A percentile compares a stretch with the other conserved stretches of the same genome.
Evolutionary conservation across 2,797 vertebrate species (phyloP).

Genomic region (Sebastolobus altivelis): DNA sequence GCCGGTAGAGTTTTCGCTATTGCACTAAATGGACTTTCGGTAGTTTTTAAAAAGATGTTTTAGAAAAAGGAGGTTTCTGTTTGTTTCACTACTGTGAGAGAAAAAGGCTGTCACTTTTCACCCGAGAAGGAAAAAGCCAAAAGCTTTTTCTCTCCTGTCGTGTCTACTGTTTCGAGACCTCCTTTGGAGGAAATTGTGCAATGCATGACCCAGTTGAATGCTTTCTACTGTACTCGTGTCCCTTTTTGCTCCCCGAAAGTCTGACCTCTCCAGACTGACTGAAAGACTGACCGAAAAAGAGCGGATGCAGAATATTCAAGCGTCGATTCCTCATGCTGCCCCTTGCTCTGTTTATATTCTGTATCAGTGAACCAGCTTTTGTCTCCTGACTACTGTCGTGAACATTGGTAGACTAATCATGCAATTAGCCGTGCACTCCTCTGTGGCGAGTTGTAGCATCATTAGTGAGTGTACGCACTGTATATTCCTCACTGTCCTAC

Average conservation of each 20-base stretch:
- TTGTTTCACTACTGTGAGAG: conserved; percentile 87
- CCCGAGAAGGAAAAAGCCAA: conserved; percentile 83
- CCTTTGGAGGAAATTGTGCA: conserved; percentile 90
- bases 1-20: conserved; percentile 75
- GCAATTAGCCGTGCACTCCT: conserved; percentile 57
- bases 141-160: conserved; percentile 71
- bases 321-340: conserved; percentile 49
- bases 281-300: conserved; percentile 69
- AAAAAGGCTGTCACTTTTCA: conserved; percentile 52
- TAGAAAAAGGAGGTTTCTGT: conserved; percentile 65
- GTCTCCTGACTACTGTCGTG: conserved; percentile 61
- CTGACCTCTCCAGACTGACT: conserved; percentile 67
- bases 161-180: conserved; percentile 72
- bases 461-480: conserved; percentile 60
- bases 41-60: conserved; percentile 68
- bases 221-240: conserved; percentile 76
- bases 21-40: conserved; percentile 84
- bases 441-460: conserved; percentile 74
- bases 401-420: conserved; percentile 61
- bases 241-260: conserved; percentile 37
- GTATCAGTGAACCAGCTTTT: conserved; percentile 62
- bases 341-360: conserved; percentile 53
- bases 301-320: conserved; percentile 69
- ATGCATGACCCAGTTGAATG: conserved; percentile 91
- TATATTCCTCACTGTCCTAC: conserved; percentile 60